Percentiles rank a stretch among this genome's conserved stretches.
Conservation (phyloP, 2,113 vertebrate genomes). For the Ailuropoda melanoleuca region DNA sequence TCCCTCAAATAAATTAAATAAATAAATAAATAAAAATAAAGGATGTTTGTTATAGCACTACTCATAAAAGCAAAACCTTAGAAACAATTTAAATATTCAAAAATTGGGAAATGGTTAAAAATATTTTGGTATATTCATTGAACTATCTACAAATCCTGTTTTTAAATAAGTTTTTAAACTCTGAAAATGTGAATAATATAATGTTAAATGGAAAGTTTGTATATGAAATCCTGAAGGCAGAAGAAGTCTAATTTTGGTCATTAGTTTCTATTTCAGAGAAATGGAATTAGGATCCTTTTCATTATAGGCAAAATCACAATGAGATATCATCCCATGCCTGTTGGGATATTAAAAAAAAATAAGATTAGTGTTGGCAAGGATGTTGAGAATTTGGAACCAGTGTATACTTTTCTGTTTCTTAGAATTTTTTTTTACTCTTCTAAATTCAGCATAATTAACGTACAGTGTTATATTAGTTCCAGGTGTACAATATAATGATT, state of each 20-base stretch:
- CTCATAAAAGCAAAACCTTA: not conserved
- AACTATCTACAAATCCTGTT: not conserved
- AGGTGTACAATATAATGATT: not conserved
- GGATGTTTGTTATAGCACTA: not conserved
- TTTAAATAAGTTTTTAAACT: not conserved
- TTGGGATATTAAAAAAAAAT: not conserved
- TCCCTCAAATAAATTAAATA: too few relatives aligned
- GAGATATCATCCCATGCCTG: not conserved
- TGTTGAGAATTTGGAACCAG: not conserved
- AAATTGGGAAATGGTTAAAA: not conserved
- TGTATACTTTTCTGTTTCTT: not conserved
- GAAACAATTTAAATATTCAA: not conserved
- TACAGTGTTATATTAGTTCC: not conserved
- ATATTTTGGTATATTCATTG: not conserved
- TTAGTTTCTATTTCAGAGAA: not conserved
- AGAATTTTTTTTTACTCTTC: not conserved
- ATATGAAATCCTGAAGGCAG: not conserved
- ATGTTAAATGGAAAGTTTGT: not conserved
- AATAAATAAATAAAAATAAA: not conserved
- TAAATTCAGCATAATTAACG: not conserved
- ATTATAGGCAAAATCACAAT: not conserved
- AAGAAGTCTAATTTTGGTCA: not conserved
- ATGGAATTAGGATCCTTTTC: not conserved
- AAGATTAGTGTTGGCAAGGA: not conserved
- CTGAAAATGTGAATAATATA: not conserved